A percentile compares a stretch with the other conserved stretches of the same genome.
phyloP scores from a whole-genome alignment of 2,113 vertebrate species.

The Ramphastos sulfuratus region DNA sequence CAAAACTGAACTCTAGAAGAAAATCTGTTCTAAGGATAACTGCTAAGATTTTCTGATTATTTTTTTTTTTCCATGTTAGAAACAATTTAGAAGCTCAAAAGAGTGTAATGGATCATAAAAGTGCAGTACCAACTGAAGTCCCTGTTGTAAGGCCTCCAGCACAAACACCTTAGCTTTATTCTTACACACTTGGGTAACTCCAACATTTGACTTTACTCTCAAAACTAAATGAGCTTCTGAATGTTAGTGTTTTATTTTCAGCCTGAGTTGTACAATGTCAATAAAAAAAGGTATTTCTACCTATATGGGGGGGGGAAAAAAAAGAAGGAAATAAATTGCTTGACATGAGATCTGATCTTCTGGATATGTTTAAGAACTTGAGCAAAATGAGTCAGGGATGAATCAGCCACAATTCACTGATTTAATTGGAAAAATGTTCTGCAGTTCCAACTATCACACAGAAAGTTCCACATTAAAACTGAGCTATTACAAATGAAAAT shows the following conservation, averaged over 20 bases:
- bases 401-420: constrained; percentile 3
- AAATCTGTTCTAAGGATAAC: background rate
- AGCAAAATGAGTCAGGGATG: constrained; percentile 34
- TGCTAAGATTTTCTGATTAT: background rate
- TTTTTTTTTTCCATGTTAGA: background rate
- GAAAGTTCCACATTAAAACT: background rate
- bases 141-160: background rate
- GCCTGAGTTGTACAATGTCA: background rate
- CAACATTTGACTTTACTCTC: background rate
- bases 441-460: background rate
- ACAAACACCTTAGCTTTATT: background rate
- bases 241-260: background rate
- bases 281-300: background rate
- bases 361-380: constrained; percentile 4
- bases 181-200: background rate
- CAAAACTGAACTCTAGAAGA: background rate
- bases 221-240: background rate
- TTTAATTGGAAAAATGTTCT: background rate
- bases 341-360: background rate
- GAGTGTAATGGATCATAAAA: background rate
- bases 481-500: background rate
- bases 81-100: background rate
- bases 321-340: background rate
- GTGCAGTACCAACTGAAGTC: background rate
- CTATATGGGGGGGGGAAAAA: background rate